A percentile compares a stretch with the other conserved stretches of the same genome.
Conservation (phyloP, 2,797 vertebrate species). For the Leontocebus nigricollis region DNA sequence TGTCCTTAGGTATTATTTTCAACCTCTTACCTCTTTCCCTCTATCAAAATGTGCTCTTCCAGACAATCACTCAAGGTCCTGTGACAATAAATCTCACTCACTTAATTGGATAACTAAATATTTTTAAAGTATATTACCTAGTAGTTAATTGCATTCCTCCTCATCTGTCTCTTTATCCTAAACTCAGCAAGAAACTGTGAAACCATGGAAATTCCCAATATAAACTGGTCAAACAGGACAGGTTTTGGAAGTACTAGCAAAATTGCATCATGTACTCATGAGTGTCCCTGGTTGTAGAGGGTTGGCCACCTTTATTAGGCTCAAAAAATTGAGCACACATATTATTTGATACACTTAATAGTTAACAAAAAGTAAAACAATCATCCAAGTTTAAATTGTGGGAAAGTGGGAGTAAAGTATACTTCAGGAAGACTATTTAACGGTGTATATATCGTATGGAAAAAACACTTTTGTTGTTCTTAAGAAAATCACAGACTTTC, state of each 20-base stretch:
- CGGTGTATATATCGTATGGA: not conserved
- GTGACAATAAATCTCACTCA: not conserved
- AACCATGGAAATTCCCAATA: not conserved
- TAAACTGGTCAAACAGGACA: not conserved
- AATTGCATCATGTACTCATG: not conserved
- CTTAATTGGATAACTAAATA: not conserved
- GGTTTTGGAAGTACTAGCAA: not conserved
- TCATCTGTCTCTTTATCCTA: not conserved
- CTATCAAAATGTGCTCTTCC: not conserved
- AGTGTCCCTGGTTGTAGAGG: not conserved
- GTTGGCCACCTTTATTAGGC: not conserved
- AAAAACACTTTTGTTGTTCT: not conserved
- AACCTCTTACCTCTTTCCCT: not conserved
- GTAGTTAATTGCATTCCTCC: not conserved
- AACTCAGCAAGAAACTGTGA: not conserved
- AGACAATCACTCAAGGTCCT: not conserved
- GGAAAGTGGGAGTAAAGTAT: not conserved
- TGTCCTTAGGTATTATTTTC: slow-evolving; percentile 33
- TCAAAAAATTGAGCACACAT: not conserved
- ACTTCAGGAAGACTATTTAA: not conserved
- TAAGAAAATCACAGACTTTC: not conserved
- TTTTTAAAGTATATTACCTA: not conserved
- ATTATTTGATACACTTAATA: slow-evolving; percentile 10
- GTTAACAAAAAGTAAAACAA: not conserved
- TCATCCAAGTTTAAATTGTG: not conserved